Base-by-base conservation (phyloP, 2,113 vertebrate species). In the Octodon degus region DNA sequence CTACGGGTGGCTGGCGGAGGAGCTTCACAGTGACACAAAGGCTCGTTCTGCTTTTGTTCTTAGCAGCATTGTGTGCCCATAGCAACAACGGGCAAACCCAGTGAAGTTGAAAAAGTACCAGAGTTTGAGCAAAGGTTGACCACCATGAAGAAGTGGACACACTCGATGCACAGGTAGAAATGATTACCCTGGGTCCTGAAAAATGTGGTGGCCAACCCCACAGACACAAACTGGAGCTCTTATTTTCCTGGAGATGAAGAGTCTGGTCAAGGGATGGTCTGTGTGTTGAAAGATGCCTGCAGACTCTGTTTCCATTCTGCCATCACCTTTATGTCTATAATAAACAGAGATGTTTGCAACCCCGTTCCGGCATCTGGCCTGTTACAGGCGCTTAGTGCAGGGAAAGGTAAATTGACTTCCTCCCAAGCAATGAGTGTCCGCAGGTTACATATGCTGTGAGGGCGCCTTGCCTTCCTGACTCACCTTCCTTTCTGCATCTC, bases 291-390 rank as follows among this genome's bases (percentile, higher is more conserved):
- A 84, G 88, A 74, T 85, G 88, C 94, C 92, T 91, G 82, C 86
- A 68, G 82, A 97, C 94, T 90, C 95, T 77, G 81, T 96, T 96
- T 96, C 90, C 83, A 70, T 95, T 85, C 97, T 94, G 96, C 96
- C 87, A 79, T 96, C 94, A 92, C 86, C 93, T 96, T 96, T 96
- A 86, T 97, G 92, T 87, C 94, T 93, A 11, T 94, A 96, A 97
- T 93, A 95, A 96, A 96, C 86, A 92, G 65, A 25, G 62, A 68
- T 79, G 79, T 96, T 82, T 95, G 62, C 67, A 27, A 68, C 92
- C 92, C 8, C 27, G 40, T 92, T 60, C 83, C 12, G 0, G 6
- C 84, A 62, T 25, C 19, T 14, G 60, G 70, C 87, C 20, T 25
- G 0, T 63, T 47, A 32, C 30, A 72, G 74, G 53, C 16, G 5